Evolutionary conservation across 2,797 vertebrate genomes (phyloP).

Genomic region (Eremophila alpestris): DNA sequence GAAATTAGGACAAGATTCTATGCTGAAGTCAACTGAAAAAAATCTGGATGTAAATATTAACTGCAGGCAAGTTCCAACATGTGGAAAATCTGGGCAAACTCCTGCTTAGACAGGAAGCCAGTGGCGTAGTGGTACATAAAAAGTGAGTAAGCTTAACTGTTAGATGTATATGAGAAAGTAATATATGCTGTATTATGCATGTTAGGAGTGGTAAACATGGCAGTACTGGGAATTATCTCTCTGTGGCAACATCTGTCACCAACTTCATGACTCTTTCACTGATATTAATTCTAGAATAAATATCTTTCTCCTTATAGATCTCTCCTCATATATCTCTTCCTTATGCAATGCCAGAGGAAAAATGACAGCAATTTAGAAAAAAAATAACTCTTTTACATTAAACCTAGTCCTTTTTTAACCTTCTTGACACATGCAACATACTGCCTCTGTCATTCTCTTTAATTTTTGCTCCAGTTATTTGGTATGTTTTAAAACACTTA

Average conservation of each 20-base stretch:
- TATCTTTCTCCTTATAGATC: background rate
- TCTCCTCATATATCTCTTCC: background rate
- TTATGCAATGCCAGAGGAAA: background rate
- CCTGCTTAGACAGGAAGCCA: background rate
- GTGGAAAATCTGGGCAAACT: background rate
- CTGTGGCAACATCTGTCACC: background rate
- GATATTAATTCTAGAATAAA: background rate
- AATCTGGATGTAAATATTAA: background rate
- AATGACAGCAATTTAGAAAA: background rate
- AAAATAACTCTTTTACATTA: background rate
- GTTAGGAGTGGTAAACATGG: background rate
- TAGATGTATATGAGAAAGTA: background rate
- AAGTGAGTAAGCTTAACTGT: background rate
- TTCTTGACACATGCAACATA: background rate
- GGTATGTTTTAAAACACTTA: background rate
- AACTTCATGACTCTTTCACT: background rate
- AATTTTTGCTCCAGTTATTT: background rate
- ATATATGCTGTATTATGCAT: background rate
- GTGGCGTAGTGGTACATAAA: background rate
- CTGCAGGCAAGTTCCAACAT: background rate
- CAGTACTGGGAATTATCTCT: background rate
- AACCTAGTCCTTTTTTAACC: background rate
- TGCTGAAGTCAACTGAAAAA: background rate
- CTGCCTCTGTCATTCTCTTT: background rate
- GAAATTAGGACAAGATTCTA: background rate